Evolutionary conservation across 2,888 invertebrate genomes (phyloP).

Genomic region (Eumacrocentrus americanus): DNA sequence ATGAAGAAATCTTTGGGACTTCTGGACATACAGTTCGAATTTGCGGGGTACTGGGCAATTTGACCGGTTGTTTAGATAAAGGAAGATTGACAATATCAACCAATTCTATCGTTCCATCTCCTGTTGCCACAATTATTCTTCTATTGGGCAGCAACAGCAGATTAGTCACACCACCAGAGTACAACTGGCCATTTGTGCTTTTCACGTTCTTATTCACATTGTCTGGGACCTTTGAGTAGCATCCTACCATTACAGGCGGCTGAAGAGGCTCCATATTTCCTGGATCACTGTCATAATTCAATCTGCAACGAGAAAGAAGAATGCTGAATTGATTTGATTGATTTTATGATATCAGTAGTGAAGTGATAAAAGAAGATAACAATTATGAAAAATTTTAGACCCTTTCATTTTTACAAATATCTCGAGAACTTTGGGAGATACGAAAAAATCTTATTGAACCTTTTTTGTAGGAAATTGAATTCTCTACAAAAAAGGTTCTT

Average conservation of each 20-base stretch:
- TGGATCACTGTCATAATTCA: constrained; percentile 69
- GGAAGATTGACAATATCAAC: constrained; percentile 62
- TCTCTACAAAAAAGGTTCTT: too few relatives aligned
- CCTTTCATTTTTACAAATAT: too few relatives aligned
- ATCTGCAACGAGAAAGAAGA: constrained; percentile 49
- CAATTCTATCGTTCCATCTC: constrained; percentile 81
- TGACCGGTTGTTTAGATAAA: constrained; percentile 44
- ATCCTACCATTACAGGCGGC: constrained; percentile 69
- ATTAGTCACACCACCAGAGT: constrained; percentile 70
- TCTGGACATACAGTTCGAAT: constrained; percentile 57
- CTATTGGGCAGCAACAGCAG: constrained; percentile 69
- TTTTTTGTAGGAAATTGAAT: too few relatives aligned
- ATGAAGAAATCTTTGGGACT: too few relatives aligned
- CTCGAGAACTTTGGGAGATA: too few relatives aligned
- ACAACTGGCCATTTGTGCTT: constrained; percentile 67
- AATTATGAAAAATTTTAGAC: too few relatives aligned
- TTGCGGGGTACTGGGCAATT: constrained; percentile 61
- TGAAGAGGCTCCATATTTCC: constrained; percentile 63
- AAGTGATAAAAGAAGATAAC: too few relatives aligned
- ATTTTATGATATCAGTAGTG: too few relatives aligned
- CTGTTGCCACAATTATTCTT: constrained; percentile 78
- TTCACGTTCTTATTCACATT: constrained; percentile 64
- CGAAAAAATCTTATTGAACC: too few relatives aligned
- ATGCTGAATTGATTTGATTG: neutral
- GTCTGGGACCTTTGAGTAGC: constrained; percentile 69